Base-by-base conservation (phyloP, 2,888 invertebrate species). In the Andrena minutula region DNA sequence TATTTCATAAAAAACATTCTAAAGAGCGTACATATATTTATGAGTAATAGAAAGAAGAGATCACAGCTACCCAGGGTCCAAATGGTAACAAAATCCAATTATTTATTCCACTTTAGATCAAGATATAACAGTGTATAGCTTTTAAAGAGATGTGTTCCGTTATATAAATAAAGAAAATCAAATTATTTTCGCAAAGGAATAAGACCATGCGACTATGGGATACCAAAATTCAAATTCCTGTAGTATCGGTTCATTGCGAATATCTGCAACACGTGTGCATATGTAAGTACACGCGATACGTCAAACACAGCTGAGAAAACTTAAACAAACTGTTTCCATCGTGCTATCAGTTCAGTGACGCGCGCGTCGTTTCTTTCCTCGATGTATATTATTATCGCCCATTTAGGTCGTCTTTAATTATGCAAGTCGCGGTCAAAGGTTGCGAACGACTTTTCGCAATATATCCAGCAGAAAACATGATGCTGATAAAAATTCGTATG, bases 291-390 rank as follows among this genome's bases (percentile, higher is more conserved):
- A 64, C 49, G 69, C 47, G 41, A 65, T 51, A 32, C 8, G 79
- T 56, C 66, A 66, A 66, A 79, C 71, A 79, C 79, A 79, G 78
- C 63, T 76, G 79, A 5, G 47, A 26, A 66, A 70, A 47, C 53
- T 41, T 66, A 35, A 79, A 69, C 78, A 58, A 79, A 69, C 68
- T 35, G 41, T 8, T 75, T 26, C 70, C 32, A 60, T 30, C 23
- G 12, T 60, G 70, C 58, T 47, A 78, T 79, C 70, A 78, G 58
- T 78, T 32, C 30, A 20, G 0, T 51, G 64, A 78, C 65, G 70
- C 16, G 4, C 16, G 32, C 53, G 4, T 8, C 1, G 64, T 30
- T 58, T 65, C 70, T 65, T 79, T 65, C n/a, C 30, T 60, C 56
- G 26, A 8, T 6, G 47, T 32, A 69, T 41, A 61, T 61, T 53